Base-by-base conservation (phyloP, 2,797 vertebrate species). In the Coregonus ussuriensis region DNA sequence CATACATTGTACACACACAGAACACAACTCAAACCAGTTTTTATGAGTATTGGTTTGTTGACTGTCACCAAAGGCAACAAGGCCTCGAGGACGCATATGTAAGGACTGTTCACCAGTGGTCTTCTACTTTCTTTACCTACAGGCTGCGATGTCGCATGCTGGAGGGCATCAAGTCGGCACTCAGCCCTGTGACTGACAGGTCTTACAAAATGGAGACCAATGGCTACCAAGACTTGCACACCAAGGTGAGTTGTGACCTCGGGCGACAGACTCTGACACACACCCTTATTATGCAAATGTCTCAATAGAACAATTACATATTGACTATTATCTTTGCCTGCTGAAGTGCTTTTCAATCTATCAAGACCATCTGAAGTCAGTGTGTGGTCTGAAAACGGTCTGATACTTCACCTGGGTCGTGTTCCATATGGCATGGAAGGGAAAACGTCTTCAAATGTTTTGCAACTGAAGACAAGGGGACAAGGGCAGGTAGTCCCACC, bases 71-170 rank as follows among this genome's bases (percentile, higher is more conserved):
- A 14, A 14, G 15, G 14, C 21, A 29, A 25, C 21, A 29, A 65
- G 7, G 62, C n/a, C 31, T 9, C 14, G 1, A 35, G 65, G 13
- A 33, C 5, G 29, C 21, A 15, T 15, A 6, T 16, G 65, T 31
- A 21, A 15, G 14, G 14, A 33, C 31, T 4, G 25, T 31, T 29
- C 16, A 52, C 16, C 51, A 62, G n/a, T 72, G 7, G 41, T 47
- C n/a, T 62, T 51, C 16, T 33, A 54, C 78, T 81, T 88, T 84
- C 82, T 72, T n/a, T 56, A 18, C 79, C 82, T 76, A 15, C 83
- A 97, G 96, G 81, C 90, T 97, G 67, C 93, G 94, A 82, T 97
- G 96, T 87, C 94, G 95, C 0, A 91, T n/a, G n/a, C n/a, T 95
- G 35, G 95, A 96, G 86, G 91, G 82, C 77, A 93, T 82, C 82